phyloP scores from a whole-genome alignment of 1,140 invertebrate genomes.

The Drosophila tristis region DNA sequence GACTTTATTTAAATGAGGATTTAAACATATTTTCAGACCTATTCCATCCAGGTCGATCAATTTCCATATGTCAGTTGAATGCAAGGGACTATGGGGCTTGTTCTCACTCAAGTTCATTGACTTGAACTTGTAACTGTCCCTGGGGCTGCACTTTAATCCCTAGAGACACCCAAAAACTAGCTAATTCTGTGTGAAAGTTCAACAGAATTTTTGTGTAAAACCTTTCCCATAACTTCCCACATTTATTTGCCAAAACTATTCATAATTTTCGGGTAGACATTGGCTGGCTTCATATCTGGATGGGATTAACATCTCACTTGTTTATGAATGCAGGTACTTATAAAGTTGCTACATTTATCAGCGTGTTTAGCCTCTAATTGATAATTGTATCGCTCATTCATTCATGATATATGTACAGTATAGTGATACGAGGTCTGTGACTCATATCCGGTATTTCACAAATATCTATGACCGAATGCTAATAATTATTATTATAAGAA shows the following conservation, averaged over 20 bases:
- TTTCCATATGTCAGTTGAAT: slow-evolving; percentile 34
- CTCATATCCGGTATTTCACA: slow-evolving; percentile 55
- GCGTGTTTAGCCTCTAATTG: slow-evolving; percentile 49
- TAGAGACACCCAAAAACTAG: too few relatives aligned
- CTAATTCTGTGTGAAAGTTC: slow-evolving; percentile 5
- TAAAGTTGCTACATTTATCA: slow-evolving; percentile 38
- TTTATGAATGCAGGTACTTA: slow-evolving; percentile 6
- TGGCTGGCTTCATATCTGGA: not conserved
- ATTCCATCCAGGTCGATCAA: slow-evolving; percentile 34
- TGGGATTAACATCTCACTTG: slow-evolving; percentile 34
- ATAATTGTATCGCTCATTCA: slow-evolving; percentile 72
- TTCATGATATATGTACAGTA: slow-evolving; percentile 18
- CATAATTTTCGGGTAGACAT: not conserved
- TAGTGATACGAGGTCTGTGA: slow-evolving; percentile 32
- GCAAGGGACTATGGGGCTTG: slow-evolving; percentile 1
- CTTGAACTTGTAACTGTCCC: slow-evolving; percentile 24
- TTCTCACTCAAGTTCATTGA: slow-evolving; percentile 50
- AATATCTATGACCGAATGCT: slow-evolving; percentile 44
- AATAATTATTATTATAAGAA: slow-evolving; percentile 1
- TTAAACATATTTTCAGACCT: not conserved
- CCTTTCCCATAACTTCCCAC: too few relatives aligned
- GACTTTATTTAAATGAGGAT: slow-evolving; percentile 50
- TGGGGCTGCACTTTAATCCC: not conserved
- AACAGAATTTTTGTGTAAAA: not conserved
- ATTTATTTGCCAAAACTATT: not conserved